Conservation (phyloP, 2,113 vertebrate genomes). For the Microcebus ravelobensis region DNA sequence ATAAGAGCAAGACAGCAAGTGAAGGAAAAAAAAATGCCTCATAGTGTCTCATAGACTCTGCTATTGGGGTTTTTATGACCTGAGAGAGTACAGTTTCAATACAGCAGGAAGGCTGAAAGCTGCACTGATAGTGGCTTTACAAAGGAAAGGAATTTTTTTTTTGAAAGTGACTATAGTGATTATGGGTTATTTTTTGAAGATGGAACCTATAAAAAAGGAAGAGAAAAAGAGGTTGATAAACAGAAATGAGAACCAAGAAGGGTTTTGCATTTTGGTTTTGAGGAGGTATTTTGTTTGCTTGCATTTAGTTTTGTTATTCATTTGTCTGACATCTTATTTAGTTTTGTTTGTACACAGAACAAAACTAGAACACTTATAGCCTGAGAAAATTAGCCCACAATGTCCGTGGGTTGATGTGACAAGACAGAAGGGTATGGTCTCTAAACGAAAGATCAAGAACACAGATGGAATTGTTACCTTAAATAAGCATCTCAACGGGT, state of each 20-base stretch:
- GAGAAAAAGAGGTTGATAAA: neutral
- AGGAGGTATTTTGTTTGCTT: neutral
- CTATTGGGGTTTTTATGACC: neutral
- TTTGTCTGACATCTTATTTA: neutral
- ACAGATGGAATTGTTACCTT: neutral
- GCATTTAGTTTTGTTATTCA: neutral
- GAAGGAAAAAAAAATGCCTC: neutral
- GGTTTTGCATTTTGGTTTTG: neutral
- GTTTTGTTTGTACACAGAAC: neutral
- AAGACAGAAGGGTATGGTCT: neutral
- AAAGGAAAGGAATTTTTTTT: neutral
- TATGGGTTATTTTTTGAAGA: slow-evolving; percentile 24
- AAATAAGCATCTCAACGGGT: neutral
- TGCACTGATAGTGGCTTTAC: neutral
- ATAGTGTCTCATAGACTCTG: neutral
- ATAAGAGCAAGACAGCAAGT: neutral
- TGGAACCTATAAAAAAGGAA: neutral
- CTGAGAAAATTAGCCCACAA: neutral
- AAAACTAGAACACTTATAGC: neutral
- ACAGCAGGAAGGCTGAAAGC: neutral
- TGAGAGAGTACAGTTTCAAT: neutral
- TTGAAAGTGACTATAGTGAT: neutral
- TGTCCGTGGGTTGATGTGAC: fast-evolving
- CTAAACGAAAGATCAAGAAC: neutral
- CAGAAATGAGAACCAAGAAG: neutral